These are phyloP conservation scores for Drosophila koepferae DNA, from an alignment of 2,888 invertebrate species.

Conservation along the genomic window DNA sequence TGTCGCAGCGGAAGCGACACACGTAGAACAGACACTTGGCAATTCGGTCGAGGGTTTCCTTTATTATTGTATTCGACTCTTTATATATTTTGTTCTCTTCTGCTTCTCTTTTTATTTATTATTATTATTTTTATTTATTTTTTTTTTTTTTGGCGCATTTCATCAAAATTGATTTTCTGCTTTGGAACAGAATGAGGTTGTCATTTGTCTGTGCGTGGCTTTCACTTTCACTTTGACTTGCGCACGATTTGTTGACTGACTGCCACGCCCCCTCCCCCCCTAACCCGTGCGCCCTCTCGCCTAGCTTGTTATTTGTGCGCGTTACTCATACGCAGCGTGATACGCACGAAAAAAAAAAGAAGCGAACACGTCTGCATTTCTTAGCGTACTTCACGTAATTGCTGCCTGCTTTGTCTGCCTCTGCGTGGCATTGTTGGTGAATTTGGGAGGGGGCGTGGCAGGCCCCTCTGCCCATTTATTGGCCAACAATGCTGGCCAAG, in stretches of 20 bases:
- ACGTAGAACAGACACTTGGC: conserved; percentile 4
- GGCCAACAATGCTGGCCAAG: conserved; percentile 18
- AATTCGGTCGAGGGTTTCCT: conserved; percentile 15
- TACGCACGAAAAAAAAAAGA: conserved; percentile 13
- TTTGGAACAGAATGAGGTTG: conserved; percentile 52
- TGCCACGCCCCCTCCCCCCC: background rate
- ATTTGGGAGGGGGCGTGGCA: conserved; percentile 33
- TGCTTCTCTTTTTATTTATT: conserved; percentile 16
- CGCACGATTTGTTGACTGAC: conserved; percentile 47
- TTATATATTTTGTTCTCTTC: conserved; percentile 18
- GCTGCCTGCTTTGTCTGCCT: conserved; percentile 44
- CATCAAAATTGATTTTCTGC: conserved; percentile 73
- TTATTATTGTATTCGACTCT: conserved; percentile 12
- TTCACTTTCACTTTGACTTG: conserved; percentile 50
- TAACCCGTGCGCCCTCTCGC: background rate
- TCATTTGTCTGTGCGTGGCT: conserved; percentile 47
- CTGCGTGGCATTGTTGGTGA: conserved; percentile 11
- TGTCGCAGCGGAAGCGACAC: conserved; percentile 36
- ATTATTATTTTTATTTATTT: conserved; percentile 26
- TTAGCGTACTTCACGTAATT: conserved; percentile 49
- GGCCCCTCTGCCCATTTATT: background rate
- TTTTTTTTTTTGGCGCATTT: conserved; percentile 52
- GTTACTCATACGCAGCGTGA: conserved; percentile 67
- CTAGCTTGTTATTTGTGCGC: conserved; percentile 15
- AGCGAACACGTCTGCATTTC: conserved; percentile 66